These are phyloP conservation scores for Drosophila kanapiae DNA, from an alignment of 1,140 invertebrate genomes.

Conservation along the genomic window DNA sequence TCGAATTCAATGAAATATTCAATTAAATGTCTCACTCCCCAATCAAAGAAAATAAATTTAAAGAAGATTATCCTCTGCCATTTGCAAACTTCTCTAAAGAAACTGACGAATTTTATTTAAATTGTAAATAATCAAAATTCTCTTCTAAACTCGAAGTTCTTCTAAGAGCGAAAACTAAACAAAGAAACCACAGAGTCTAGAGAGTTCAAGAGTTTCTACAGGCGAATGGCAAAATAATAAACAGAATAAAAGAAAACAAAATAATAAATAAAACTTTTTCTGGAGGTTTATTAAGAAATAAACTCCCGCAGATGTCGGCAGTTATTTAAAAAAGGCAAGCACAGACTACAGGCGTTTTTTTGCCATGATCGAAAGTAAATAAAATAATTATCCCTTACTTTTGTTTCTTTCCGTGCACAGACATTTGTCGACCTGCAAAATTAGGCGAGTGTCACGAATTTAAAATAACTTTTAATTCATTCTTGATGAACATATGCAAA, in stretches of 20 bases:
- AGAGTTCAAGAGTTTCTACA: background rate
- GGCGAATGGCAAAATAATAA: background rate
- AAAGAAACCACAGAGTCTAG: background rate
- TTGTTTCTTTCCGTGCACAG: conserved; percentile 14
- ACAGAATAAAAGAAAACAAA: background rate
- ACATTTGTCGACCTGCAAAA: conserved; percentile 63
- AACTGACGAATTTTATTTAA: background rate
- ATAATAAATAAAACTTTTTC: background rate
- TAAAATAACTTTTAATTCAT: conserved; percentile 84
- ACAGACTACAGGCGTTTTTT: no score
- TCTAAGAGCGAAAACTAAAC: background rate
- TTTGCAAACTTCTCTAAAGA: background rate
- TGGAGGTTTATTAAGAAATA: background rate
- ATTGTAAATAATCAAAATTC: background rate
- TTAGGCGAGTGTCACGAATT: conserved; percentile 84
- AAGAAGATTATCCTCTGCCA: background rate
- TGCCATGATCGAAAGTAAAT: background rate
- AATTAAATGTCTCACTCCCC: background rate
- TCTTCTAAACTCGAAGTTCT: background rate
- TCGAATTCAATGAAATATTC: background rate
- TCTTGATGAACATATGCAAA: conserved; percentile 72
- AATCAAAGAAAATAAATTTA: background rate
- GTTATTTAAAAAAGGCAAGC: background rate
- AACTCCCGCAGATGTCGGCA: background rate
- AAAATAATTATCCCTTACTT: background rate